A percentile compares a stretch with the other conserved stretches of the same genome.
These are phyloP conservation scores for Nasonia vitripennis DNA, from an alignment of 1,140 invertebrate genomes.

Conservation along the genomic window DNA sequence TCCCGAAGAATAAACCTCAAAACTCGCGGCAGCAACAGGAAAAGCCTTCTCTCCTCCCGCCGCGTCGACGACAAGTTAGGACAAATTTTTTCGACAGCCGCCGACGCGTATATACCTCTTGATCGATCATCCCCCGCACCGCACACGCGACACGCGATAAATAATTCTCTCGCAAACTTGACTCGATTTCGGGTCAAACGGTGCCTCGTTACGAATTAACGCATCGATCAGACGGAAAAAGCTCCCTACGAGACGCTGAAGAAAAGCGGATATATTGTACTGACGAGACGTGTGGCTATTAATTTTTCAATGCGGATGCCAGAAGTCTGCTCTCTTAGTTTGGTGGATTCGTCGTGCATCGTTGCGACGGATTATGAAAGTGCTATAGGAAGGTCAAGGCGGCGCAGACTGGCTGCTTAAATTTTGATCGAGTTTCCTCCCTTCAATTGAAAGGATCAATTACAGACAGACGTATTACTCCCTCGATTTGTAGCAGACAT, in stretches of 20 bases:
- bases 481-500: too few relatives aligned
- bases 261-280: too few relatives aligned
- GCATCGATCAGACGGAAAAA: background rate
- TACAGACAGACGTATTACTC: too few relatives aligned
- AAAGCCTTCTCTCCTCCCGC: background rate
- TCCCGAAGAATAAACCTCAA: background rate
- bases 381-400: too few relatives aligned
- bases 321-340: background rate
- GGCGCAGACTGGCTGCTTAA: too few relatives aligned
- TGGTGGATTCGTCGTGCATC: too few relatives aligned
- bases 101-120: background rate
- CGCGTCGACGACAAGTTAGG: background rate
- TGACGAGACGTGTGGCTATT: too few relatives aligned
- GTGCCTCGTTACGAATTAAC: background rate
- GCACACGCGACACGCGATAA: background rate
- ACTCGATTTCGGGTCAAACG: background rate
- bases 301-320: too few relatives aligned
- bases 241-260: too few relatives aligned
- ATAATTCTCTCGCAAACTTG: background rate
- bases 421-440: too few relatives aligned
- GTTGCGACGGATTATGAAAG: too few relatives aligned
- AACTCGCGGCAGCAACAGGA: background rate
- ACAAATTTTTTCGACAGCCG: constrained; percentile 1
- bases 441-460: too few relatives aligned
- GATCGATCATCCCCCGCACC: background rate